Base-by-base conservation (phyloP, 2,797 vertebrate genomes). In the Podargus strigoides region DNA sequence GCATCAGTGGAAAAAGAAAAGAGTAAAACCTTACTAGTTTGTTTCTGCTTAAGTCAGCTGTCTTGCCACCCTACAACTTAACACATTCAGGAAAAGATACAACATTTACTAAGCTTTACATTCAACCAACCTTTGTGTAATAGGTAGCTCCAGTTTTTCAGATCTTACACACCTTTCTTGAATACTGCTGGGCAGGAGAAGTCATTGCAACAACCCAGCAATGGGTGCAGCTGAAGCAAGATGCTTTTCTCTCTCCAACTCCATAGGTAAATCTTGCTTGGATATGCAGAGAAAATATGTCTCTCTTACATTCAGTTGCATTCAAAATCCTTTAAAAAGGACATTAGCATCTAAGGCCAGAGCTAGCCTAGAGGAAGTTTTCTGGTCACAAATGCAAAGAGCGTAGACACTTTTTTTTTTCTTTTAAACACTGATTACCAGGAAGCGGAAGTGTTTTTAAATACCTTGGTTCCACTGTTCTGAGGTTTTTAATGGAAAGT, bases 401-500 rank as follows among this genome's bases (percentile, higher is more conserved):
- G 16, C 4, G 6, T 12, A 49, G 21, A 39, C 10, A 52, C 46
- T 92, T 93, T 52, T 62, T 63, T 70, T 89, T 90, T 12, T 82
- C 36, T 47, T 85, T 92, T 32, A 72, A 85, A 85, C 34, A 52
- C 47, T 7, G 32, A 27, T 82, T 85, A 74, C 22, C 2, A 32
- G 87, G 78, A 93, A 87, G 50, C 1, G 3, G 64, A 93, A 75
- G 49, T 68, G 39, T 23, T 92, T 90, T 84, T 34, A 78, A 87
- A 93, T 56, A 47, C 36, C 23, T 78, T 55, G 12, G 9, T 77
- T 77, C 68, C 49, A 77, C 10, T 72, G 53, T 85, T 58, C 50
- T 75, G 72, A 95, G 62, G 46, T 75, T 95, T 92, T 66, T 85
- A 91, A 89, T 36, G 53, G 75, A 85, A 80, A 93, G 36, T 13